These are phyloP conservation scores for Dione vanillae DNA, from an alignment of 2,888 invertebrate genomes.

Conservation along the genomic window DNA sequence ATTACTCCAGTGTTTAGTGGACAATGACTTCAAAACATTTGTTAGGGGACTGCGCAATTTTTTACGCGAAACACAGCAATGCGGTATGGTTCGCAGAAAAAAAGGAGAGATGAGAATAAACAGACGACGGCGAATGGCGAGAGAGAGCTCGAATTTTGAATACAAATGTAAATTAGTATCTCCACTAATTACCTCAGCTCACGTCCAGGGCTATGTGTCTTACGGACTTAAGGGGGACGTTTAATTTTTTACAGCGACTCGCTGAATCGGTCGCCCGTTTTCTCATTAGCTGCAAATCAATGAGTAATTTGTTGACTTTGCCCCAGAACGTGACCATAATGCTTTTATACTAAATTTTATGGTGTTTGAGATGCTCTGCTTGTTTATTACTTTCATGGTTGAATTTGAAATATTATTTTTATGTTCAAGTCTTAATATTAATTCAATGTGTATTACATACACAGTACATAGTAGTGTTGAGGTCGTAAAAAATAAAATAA, in stretches of 20 bases:
- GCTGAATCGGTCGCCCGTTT: slow-evolving; percentile 73
- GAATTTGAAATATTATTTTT: slow-evolving; percentile 10
- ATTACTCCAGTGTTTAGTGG: slow-evolving; percentile 61
- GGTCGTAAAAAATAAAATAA: too few relatives aligned
- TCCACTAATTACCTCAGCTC: slow-evolving; percentile 82
- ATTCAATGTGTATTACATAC: too few relatives aligned
- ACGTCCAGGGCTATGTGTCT: slow-evolving; percentile 82
- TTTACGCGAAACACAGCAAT: slow-evolving; percentile 83
- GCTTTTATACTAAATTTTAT: slow-evolving; percentile 39
- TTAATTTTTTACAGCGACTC: slow-evolving; percentile 72
- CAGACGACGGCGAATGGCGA: slow-evolving; percentile 82
- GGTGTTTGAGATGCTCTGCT: slow-evolving; percentile 26
- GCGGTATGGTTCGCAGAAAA: slow-evolving; percentile 77
- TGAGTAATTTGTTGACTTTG: slow-evolving; percentile 59
- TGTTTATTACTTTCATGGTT: slow-evolving; percentile 21
- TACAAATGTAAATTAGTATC: slow-evolving; percentile 85
- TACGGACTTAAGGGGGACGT: slow-evolving; percentile 77
- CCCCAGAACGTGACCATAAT: slow-evolving; percentile 42
- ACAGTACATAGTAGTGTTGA: too few relatives aligned
- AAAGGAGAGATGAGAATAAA: slow-evolving; percentile 81
- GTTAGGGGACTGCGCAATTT: slow-evolving; percentile 78
- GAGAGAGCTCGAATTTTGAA: slow-evolving; percentile 84
- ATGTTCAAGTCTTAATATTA: background rate
- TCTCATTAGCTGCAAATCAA: slow-evolving; percentile 72
- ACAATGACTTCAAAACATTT: slow-evolving; percentile 72